A percentile compares a stretch with the other conserved stretches of the same genome.
Conservation (phyloP, 2,113 vertebrate genomes). For the Mus musculus region DNA sequence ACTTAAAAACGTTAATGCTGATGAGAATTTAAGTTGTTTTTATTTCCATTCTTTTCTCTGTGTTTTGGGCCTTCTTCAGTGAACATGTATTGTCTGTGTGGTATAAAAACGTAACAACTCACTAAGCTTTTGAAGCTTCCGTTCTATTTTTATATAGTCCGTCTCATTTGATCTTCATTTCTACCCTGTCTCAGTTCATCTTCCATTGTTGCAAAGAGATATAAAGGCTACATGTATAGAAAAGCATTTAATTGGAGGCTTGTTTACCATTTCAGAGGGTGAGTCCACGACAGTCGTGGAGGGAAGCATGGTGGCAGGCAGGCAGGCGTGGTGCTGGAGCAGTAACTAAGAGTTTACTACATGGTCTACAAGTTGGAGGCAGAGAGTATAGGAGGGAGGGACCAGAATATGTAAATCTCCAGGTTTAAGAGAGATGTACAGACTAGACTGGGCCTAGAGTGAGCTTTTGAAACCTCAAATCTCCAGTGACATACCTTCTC, state of each 20-base stretch:
- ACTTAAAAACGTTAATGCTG: slow-evolving; percentile 7
- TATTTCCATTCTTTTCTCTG: neutral
- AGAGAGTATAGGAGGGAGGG: neutral
- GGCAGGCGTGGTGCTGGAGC: neutral
- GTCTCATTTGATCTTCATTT: neutral
- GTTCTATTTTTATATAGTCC: neutral
- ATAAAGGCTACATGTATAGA: neutral
- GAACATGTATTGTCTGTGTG: neutral
- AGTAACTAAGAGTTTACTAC: neutral
- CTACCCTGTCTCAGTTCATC: neutral
- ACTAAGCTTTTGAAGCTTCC: neutral
- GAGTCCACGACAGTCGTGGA: neutral
- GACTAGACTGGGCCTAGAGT: too few relatives aligned
- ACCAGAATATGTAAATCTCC: too few relatives aligned
- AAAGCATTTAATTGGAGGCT: neutral
- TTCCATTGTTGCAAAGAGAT: neutral
- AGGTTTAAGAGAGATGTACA: too few relatives aligned
- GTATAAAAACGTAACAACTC: neutral
- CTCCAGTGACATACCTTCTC: neutral
- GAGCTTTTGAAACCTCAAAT: neutral
- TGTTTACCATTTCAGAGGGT: neutral
- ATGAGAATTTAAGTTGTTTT: neutral
- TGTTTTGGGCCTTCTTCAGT: neutral
- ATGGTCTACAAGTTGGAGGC: neutral
- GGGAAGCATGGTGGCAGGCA: neutral